phyloP scores from a whole-genome alignment of 2,113 vertebrate species.

The Atractosteus spatula region DNA sequence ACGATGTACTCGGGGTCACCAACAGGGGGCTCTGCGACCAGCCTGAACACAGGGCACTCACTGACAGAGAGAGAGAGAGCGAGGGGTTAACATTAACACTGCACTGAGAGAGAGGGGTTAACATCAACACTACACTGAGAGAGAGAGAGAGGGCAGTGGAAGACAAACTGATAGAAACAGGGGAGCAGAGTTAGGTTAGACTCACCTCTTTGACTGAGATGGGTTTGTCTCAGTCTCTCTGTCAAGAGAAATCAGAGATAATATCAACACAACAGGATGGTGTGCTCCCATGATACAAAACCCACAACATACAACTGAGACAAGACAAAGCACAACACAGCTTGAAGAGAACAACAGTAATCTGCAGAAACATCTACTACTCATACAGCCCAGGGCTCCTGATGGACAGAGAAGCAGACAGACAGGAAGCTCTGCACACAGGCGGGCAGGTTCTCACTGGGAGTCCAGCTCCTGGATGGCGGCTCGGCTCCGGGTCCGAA shows the following conservation, averaged over 20 bases:
- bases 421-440: not conserved
- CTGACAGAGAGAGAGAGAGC: conserved; percentile 27
- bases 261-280: no score
- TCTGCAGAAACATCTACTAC: no score
- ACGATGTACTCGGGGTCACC: conserved; percentile 67
- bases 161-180: not conserved
- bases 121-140: conserved; percentile 26
- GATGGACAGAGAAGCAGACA: not conserved
- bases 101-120: conserved; percentile 26
- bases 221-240: no score
- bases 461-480: conserved; percentile 74
- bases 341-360: no score
- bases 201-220: not conserved
- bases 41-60: conserved; percentile 54
- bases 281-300: no score
- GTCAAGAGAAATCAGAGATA: no score
- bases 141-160: not conserved
- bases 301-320: no score
- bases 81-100: no score
- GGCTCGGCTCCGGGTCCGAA: conserved; percentile 72
- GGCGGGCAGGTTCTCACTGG: not conserved
- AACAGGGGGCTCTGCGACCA: conserved; percentile 63
- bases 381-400: no score
- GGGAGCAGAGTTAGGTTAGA: not conserved
- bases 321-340: no score